These are phyloP conservation scores for Serrognathus titanus DNA, from an alignment of 2,888 invertebrate genomes.

Conservation along the genomic window DNA sequence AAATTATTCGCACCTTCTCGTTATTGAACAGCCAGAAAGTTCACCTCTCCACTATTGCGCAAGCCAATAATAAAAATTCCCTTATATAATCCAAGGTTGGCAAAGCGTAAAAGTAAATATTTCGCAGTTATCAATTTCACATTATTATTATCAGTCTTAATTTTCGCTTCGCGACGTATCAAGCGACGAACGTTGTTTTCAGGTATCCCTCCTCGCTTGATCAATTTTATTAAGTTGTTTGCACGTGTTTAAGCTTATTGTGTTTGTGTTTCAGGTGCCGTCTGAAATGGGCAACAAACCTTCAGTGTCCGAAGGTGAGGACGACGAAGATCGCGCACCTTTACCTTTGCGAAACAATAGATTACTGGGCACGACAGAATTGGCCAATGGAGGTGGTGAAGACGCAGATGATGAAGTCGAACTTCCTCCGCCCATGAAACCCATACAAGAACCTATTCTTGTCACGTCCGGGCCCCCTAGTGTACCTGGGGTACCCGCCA, in stretches of 20 bases:
- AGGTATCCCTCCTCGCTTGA: not conserved
- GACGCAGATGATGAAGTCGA: slow-evolving; percentile 80
- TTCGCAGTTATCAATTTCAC: too few species aligned
- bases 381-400: slow-evolving; percentile 60
- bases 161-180: too few species aligned
- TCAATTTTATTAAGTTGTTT: not conserved
- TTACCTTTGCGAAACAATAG: slow-evolving; percentile 34
- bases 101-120: too few species aligned
- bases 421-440: slow-evolving; percentile 94
- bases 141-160: too few species aligned
- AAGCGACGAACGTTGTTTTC: not conserved
- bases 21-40: too few species aligned
- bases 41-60: too few species aligned
- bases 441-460: slow-evolving; percentile 69
- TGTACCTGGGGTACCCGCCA: slow-evolving; percentile 42
- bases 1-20: too few species aligned
- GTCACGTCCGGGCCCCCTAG: slow-evolving; percentile 45
- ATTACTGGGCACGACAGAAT: slow-evolving; percentile 33
- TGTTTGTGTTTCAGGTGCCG: slow-evolving; percentile 45
- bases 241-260: not conserved
- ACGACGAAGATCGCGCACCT: slow-evolving; percentile 43
- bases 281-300: slow-evolving; percentile 56
- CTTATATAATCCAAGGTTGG: too few species aligned
- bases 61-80: too few species aligned
- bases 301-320: slow-evolving; percentile 50